phyloP scores from a whole-genome alignment of 1,140 invertebrate genomes.

The Drosophila pachea region DNA sequence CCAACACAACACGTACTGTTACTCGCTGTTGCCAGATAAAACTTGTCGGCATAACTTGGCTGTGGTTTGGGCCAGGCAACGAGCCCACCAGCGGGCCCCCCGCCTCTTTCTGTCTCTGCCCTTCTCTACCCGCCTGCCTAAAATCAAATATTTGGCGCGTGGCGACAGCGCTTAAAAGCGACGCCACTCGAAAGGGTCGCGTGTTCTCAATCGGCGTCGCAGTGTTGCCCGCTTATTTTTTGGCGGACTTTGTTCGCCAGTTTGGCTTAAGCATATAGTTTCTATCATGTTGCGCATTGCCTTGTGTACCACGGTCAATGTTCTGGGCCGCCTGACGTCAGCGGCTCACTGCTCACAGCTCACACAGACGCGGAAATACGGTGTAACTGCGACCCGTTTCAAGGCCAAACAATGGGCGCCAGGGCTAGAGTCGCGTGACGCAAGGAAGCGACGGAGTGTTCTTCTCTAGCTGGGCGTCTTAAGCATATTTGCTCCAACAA shows the following conservation, averaged over 20 bases:
- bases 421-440: slow-evolving; percentile 65
- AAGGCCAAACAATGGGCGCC: slow-evolving; percentile 65
- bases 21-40: slow-evolving; percentile 37
- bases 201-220: slow-evolving; percentile 51
- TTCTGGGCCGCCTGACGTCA: slow-evolving; percentile 57
- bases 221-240: slow-evolving; percentile 16
- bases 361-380: background rate
- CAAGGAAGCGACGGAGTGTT: slow-evolving; percentile 64
- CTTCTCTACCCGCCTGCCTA: background rate
- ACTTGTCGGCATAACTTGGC: slow-evolving; percentile 61
- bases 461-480: slow-evolving; percentile 36
- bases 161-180: slow-evolving; percentile 56
- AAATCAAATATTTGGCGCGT: slow-evolving; percentile 55
- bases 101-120: too few relatives aligned
- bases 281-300: slow-evolving; percentile 72
- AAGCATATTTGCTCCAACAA: slow-evolving; percentile 40
- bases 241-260: background rate
- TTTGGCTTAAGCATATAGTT: slow-evolving; percentile 11
- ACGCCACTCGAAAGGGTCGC: slow-evolving; percentile 60
- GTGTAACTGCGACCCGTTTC: slow-evolving; percentile 38
- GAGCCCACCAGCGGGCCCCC: background rate
- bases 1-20: slow-evolving; percentile 28
- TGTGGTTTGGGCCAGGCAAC: slow-evolving; percentile 21
- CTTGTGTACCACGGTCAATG: slow-evolving; percentile 64
- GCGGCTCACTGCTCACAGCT: slow-evolving; percentile 11